phyloP scores from a whole-genome alignment of 1,140 invertebrate genomes.

The Halotydeus destructor region DNA sequence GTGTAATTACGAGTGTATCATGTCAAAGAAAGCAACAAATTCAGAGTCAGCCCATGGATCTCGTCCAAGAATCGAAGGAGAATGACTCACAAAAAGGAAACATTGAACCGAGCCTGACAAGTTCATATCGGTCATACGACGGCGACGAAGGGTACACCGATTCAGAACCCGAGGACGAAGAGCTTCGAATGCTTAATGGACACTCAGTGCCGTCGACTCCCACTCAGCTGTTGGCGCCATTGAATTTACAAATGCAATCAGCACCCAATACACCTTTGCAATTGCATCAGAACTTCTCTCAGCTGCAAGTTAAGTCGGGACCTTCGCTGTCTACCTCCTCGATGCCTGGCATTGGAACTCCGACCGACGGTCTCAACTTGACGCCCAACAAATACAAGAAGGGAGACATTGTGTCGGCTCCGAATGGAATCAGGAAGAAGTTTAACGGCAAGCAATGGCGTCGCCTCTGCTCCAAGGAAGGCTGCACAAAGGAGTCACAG shows the following conservation, averaged over 20 bases:
- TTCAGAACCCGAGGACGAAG: constrained; percentile 63
- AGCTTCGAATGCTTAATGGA: constrained; percentile 44
- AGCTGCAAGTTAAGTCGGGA: constrained; percentile 8
- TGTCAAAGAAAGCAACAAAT: too few species aligned
- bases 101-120: too few species aligned
- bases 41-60: too few species aligned
- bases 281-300: constrained; percentile 6
- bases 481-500: constrained; percentile 95
- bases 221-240: neutral
- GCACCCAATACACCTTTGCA: constrained; percentile 3
- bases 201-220: constrained; percentile 7
- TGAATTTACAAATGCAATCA: neutral
- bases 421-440: constrained; percentile 90
- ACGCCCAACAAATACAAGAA: constrained; percentile 87
- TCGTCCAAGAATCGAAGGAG: too few species aligned
- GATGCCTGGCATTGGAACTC: constrained; percentile 20
- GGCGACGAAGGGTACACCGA: constrained; percentile 59
- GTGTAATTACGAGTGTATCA: too few species aligned
- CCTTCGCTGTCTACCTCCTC: constrained; percentile 19
- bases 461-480: constrained; percentile 75
- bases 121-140: too few species aligned
- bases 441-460: constrained; percentile 99
- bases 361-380: constrained; percentile 62
- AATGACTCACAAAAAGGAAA: too few species aligned
- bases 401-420: constrained; percentile 87